These are phyloP conservation scores for Bubo blakistoni DNA, from an alignment of 2,113 vertebrate genomes.

Conservation along the genomic window DNA sequence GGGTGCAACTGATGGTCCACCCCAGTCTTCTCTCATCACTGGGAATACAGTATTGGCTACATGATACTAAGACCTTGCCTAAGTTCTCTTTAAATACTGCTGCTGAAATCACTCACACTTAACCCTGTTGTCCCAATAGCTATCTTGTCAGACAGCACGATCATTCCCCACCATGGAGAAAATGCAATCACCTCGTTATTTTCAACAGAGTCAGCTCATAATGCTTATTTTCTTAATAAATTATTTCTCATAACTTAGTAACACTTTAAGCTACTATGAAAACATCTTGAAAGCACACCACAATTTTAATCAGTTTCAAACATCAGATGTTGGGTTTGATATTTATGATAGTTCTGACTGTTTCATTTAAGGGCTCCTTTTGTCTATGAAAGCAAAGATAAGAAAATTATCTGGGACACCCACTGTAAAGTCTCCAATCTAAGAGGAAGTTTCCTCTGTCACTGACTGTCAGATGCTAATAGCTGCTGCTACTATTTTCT, in stretches of 20 bases:
- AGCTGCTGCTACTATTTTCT: constrained; percentile 50
- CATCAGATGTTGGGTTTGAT: constrained; percentile 47
- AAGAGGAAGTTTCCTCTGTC: constrained; percentile 17
- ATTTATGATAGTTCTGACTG: constrained; percentile 16
- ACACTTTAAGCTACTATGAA: background rate
- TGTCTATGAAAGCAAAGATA: constrained; percentile 36
- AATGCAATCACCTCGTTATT: background rate
- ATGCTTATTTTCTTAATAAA: constrained; percentile 42
- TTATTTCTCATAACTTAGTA: constrained; percentile 15
- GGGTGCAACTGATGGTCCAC: background rate
- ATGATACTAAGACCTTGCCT: background rate
- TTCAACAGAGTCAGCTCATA: constrained; percentile 36
- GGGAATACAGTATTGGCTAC: background rate
- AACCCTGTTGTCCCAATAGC: constrained; percentile 24
- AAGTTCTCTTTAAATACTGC: constrained; percentile 14
- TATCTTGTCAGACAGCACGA: background rate
- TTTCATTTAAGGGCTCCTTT: constrained; percentile 1
- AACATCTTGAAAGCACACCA: background rate
- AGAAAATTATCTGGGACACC: constrained; percentile 28
- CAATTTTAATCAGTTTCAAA: constrained; percentile 36
- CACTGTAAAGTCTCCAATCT: constrained; percentile 25
- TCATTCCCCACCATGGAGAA: background rate
- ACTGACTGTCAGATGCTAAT: constrained; percentile 39
- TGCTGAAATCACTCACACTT: constrained; percentile 36
- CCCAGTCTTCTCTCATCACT: background rate